phyloP scores from a whole-genome alignment of 2,797 vertebrate genomes.

The Euphonia xanthogaster region DNA sequence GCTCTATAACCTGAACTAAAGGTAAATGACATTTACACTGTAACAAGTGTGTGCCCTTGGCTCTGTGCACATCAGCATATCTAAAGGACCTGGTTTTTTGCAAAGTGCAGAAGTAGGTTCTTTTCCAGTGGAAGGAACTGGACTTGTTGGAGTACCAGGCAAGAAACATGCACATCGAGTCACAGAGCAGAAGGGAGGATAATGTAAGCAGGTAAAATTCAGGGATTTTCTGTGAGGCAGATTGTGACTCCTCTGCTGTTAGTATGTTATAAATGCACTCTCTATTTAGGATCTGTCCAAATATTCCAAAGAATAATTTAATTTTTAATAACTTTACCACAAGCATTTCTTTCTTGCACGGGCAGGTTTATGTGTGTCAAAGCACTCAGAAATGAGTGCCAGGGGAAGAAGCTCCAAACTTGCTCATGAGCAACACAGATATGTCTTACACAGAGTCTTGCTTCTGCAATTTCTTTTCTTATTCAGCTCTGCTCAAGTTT shows the following conservation, averaged over 20 bases:
- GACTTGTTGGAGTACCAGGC: neutral
- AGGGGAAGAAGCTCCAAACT: neutral
- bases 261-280: neutral
- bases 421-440: neutral
- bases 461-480: neutral
- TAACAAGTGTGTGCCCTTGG: rapidly evolving
- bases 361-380: neutral
- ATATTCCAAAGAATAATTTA: neutral
- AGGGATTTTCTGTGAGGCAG: neutral
- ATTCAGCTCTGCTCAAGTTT: neutral
- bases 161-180: neutral
- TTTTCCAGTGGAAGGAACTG: neutral
- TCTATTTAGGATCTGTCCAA: neutral
- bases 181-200: neutral
- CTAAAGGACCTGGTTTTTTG: neutral
- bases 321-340: neutral
- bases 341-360: neutral
- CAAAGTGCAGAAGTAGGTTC: neutral
- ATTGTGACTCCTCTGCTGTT: neutral
- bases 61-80: rapidly evolving
- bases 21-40: neutral
- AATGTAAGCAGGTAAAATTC: neutral
- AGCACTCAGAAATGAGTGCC: neutral
- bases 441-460: neutral
- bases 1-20: neutral